Conservation (phyloP, 2,797 vertebrate genomes). For the Enteromius argenteus region DNA sequence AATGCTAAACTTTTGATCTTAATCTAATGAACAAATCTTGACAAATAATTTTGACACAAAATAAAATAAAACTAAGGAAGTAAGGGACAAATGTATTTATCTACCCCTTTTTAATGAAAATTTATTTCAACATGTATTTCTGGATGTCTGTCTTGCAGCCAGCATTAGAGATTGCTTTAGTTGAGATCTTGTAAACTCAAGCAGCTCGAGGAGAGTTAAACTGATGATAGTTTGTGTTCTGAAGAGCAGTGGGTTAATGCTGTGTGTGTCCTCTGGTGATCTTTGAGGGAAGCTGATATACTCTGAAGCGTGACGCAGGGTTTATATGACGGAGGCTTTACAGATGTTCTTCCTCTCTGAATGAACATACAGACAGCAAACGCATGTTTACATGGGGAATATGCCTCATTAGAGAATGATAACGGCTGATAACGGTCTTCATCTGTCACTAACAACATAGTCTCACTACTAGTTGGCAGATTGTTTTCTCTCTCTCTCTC, state of each 20-base stretch:
- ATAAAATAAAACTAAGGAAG: too few species aligned
- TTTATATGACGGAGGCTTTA: slow-evolving; percentile 1
- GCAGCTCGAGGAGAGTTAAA: background rate
- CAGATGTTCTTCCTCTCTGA: background rate
- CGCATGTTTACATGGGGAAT: background rate
- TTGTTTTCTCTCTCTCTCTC: background rate
- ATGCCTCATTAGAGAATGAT: slow-evolving; percentile 1
- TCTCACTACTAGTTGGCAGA: background rate
- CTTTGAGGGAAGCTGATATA: background rate
- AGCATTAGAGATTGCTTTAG: background rate
- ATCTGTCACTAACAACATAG: background rate
- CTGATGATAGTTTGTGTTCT: too few species aligned
- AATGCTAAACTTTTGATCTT: too few species aligned
- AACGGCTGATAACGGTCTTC: background rate
- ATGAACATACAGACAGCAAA: background rate
- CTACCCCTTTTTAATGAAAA: too few species aligned
- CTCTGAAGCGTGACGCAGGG: background rate
- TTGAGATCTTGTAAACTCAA: background rate
- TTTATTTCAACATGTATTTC: background rate
- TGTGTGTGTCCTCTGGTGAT: background rate
- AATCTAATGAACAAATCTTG: too few species aligned
- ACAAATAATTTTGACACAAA: too few species aligned
- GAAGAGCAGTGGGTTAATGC: background rate
- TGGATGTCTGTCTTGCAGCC: background rate
- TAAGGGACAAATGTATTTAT: too few species aligned